Conservation (phyloP, 2,113 vertebrate species). For the Heteronetta atricapilla region DNA sequence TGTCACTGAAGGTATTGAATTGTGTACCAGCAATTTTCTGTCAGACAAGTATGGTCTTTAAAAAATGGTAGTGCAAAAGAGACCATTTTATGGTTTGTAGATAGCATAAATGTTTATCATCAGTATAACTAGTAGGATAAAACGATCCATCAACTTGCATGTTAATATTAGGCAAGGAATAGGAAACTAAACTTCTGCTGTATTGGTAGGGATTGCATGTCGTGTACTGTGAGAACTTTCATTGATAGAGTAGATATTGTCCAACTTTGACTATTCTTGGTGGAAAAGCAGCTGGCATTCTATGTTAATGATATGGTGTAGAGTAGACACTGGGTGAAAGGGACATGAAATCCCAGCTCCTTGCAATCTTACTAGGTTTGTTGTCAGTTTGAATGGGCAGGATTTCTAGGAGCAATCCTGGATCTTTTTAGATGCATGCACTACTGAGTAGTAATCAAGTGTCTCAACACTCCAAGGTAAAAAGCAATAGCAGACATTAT, state of each 20-base stretch:
- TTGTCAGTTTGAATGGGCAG: neutral
- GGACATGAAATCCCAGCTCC: neutral
- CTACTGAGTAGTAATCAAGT: neutral
- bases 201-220: neutral
- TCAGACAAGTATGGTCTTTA: neutral
- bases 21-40: neutral
- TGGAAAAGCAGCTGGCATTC: neutral
- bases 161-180: neutral
- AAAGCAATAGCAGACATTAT: neutral
- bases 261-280: neutral
- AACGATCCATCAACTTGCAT: neutral
- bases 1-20: neutral
- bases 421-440: fast-evolving
- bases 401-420: neutral
- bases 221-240: neutral
- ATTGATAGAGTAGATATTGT: neutral
- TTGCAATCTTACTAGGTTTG: neutral
- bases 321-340: neutral
- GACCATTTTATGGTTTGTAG: too few species aligned
- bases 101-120: neutral
- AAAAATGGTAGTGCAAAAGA: neutral
- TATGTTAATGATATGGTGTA: too few species aligned
- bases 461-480: neutral
- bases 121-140: neutral
- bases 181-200: neutral